Base-by-base conservation (phyloP, 2,888 invertebrate species). In the Tribolium freemani region DNA sequence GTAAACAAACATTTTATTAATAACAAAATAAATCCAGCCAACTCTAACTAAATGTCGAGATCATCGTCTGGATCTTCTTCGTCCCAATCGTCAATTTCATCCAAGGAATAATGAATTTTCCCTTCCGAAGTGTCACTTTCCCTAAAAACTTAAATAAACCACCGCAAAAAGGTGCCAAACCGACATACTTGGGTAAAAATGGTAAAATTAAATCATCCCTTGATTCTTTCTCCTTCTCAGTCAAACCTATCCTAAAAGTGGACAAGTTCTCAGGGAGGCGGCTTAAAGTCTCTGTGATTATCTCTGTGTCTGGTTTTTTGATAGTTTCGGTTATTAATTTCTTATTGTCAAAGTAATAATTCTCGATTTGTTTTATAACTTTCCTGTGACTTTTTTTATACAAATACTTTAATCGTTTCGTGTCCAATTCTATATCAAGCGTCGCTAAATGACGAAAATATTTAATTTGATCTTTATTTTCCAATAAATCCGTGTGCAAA, bases 41-140 rank as follows among this genome's bases (percentile, higher is more conserved):
- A 26, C 0, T 26, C 0, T n/a, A 46, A 61, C 87, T 87, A 91
- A 80, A 94, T 91, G 86, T 93, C 91, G 73, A 95, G 88, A 87
- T 95, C 95, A 85, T 95, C 94, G 88, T 95, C 95, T 0, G 95
- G 95, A 87, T 95, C 94, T 86, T 95, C 95, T 81, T 94, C 94
- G 82, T 95, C 95, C 88, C 93, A 92, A 84, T 95, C 95, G 84
- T 95, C 95, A 1, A 90, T 89, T 64, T 91, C 91, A 86, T 95
- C 95, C 6, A 94, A 93, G 76, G 92, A 89, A 82, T 95, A 95
- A 77, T 91, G 89, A 38, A 95, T 93, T 82, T 90, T 90, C 48
- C 91, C 90, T 72, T 89, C 89, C 0, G 73, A 53, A 60, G 74
- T 63, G 16, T 77, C 70, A 21, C 74, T 76, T 56, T 76, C 71